Percentiles rank a stretch among this genome's conserved stretches.
Evolutionary conservation across 2,888 invertebrate genomes (phyloP).

Genomic region (Eubasilissa splendida): DNA sequence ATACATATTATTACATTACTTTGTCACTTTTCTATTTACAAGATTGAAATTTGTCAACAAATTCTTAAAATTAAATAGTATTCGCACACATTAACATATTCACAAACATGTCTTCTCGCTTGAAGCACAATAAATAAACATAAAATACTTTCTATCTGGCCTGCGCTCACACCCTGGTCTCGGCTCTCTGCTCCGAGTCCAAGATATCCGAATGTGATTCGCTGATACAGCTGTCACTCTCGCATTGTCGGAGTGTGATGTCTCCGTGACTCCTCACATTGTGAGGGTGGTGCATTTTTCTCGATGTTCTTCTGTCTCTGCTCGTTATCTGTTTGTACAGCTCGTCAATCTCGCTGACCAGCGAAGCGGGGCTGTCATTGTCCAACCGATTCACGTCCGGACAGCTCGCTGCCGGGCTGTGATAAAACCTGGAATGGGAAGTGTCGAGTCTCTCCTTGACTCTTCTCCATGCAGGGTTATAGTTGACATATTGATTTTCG

Average conservation of each 20-base stretch:
- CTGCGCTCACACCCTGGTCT: slow-evolving; percentile 65
- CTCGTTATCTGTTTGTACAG: slow-evolving; percentile 80
- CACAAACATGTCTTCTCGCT: background rate
- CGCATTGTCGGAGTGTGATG: slow-evolving; percentile 67
- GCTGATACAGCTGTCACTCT: slow-evolving; percentile 71
- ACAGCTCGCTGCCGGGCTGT: slow-evolving; percentile 68
- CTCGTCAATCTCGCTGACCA: slow-evolving; percentile 77
- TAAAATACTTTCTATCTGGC: background rate
- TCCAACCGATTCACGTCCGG: slow-evolving; percentile 69
- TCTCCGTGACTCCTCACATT: slow-evolving; percentile 69
- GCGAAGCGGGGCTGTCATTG: slow-evolving; percentile 67
- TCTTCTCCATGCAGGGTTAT: slow-evolving; percentile 71
- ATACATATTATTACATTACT: background rate
- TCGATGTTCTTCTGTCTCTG: slow-evolving; percentile 63
- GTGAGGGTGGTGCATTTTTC: slow-evolving; percentile 64
- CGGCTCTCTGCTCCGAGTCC: slow-evolving; percentile 62
- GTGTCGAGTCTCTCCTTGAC: slow-evolving; percentile 65
- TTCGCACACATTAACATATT: background rate
- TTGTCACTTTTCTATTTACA: slow-evolving; percentile 25
- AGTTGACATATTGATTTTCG: slow-evolving; percentile 73
- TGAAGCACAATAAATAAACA: background rate
- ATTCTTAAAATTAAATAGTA: slow-evolving; percentile 27
- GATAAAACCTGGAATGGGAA: slow-evolving; percentile 67
- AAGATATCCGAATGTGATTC: slow-evolving; percentile 67
- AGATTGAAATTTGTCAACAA: slow-evolving; percentile 16